Percentiles rank a stretch among this genome's conserved stretches.
These are phyloP conservation scores for Plumapathes pennacea DNA, from an alignment of 92 coral and sea anemone genomes.

Conservation along the genomic window DNA sequence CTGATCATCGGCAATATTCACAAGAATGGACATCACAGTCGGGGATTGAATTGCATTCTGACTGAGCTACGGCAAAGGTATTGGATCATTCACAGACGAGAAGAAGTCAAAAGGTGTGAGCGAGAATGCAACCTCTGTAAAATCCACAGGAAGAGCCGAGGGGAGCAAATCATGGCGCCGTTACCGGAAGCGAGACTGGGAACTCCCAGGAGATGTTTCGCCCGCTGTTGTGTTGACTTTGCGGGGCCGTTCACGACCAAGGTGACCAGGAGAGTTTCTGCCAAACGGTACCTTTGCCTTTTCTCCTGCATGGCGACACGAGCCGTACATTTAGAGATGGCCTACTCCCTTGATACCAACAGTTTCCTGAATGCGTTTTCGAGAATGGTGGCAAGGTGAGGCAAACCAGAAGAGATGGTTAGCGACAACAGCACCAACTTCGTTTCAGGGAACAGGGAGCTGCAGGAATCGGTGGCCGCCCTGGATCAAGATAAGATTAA, in stretches of 20 bases:
- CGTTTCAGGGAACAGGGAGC: slow-evolving; percentile 17
- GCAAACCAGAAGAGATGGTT: slow-evolving; percentile 17
- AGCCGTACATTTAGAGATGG: slow-evolving; percentile 18
- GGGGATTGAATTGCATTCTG: slow-evolving; percentile 34
- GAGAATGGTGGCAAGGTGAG: slow-evolving; percentile 37
- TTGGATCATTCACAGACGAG: slow-evolving; percentile 42
- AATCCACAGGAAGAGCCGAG: slow-evolving; percentile 6
- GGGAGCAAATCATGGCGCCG: slow-evolving; percentile 40
- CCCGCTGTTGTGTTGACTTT: slow-evolving; percentile 23
- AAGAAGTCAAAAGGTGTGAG: slow-evolving; percentile 34
- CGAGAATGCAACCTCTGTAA: slow-evolving; percentile 42
- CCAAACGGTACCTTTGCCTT: slow-evolving; percentile 22
- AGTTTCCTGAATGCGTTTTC: slow-evolving; percentile 42
- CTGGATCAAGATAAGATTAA: slow-evolving; percentile 21
- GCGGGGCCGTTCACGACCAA: slow-evolving; percentile 18
- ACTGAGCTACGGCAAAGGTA: slow-evolving; percentile 32
- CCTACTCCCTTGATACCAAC: slow-evolving; percentile 6
- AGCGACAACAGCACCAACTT: slow-evolving; percentile 45
- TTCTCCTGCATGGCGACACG: slow-evolving; percentile 29
- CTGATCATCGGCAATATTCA: slow-evolving; percentile 17
- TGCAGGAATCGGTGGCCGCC: slow-evolving; percentile 13
- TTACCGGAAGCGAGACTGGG: slow-evolving; percentile 40
- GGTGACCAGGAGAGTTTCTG: slow-evolving; percentile 26
- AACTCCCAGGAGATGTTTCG: slow-evolving; percentile 27
- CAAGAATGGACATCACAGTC: slow-evolving; percentile 9